Conservation (phyloP, 1,140 invertebrate species). For the Leptopilina boulardi region DNA sequence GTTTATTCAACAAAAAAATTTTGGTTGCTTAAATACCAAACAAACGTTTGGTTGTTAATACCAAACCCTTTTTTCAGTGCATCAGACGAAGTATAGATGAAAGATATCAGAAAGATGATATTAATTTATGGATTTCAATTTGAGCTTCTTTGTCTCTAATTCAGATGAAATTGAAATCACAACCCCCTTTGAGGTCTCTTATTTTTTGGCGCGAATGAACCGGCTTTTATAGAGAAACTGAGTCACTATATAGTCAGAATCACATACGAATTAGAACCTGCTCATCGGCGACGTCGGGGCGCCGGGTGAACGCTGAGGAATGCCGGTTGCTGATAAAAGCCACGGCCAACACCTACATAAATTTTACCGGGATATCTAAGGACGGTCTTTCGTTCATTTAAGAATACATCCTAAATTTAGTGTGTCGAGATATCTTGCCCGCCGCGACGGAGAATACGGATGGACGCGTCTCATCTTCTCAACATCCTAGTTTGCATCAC, state of each 20-base stretch:
- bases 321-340: slow-evolving; percentile 76
- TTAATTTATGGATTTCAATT: background rate
- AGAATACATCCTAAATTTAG: slow-evolving; percentile 74
- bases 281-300: slow-evolving; percentile 73
- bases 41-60: too few relatives aligned
- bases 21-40: too few relatives aligned
- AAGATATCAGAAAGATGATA: background rate
- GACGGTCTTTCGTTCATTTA: slow-evolving; percentile 73
- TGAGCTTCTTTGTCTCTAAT: slow-evolving; percentile 1
- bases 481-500: slow-evolving; percentile 13
- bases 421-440: slow-evolving; percentile 55
- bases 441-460: slow-evolving; percentile 28
- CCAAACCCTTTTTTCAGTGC: too few relatives aligned
- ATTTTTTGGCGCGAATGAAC: slow-evolving; percentile 11
- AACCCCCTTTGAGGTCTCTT: slow-evolving; percentile 1
- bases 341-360: slow-evolving; percentile 76
- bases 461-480: slow-evolving; percentile 38
- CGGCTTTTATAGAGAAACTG: slow-evolving; percentile 35
- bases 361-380: slow-evolving; percentile 74
- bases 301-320: slow-evolving; percentile 73
- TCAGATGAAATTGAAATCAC: slow-evolving; percentile 3
- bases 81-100: too few relatives aligned
- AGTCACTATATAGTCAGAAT: slow-evolving; percentile 53
- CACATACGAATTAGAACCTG: slow-evolving; percentile 74
- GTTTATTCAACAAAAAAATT: too few relatives aligned